Conservation (phyloP, 2,113 vertebrate genomes). For the Chloropsis hardwickii region DNA sequence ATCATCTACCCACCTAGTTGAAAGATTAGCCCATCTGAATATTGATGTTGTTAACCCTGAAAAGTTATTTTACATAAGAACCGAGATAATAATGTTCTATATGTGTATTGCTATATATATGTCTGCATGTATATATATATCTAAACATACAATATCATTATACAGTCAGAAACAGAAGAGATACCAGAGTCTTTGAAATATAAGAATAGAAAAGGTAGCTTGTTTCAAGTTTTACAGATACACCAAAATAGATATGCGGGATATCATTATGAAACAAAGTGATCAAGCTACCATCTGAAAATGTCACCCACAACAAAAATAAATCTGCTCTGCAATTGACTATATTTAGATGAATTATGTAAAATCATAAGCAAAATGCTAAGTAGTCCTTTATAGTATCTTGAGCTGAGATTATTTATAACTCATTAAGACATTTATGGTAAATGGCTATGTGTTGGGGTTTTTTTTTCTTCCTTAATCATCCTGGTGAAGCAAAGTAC, state of each 20-base stretch:
- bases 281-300: slow-evolving; percentile 53
- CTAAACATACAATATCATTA: background rate
- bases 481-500: background rate
- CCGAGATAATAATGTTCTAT: background rate
- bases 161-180: background rate
- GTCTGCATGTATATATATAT: background rate
- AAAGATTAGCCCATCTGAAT: background rate
- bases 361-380: slow-evolving; percentile 62
- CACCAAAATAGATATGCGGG: background rate
- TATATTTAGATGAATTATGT: slow-evolving; percentile 65
- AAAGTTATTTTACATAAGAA: background rate
- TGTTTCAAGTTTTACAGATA: background rate
- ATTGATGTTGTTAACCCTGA: background rate
- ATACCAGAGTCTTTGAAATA: background rate
- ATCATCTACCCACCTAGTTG: background rate
- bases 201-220: slow-evolving; percentile 8
- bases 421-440: slow-evolving; percentile 46
- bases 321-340: slow-evolving; percentile 45
- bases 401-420: slow-evolving; percentile 60
- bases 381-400: slow-evolving; percentile 41
- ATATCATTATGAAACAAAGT: slow-evolving; percentile 53
- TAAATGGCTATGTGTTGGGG: background rate
- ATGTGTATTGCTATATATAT: background rate
- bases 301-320: slow-evolving; percentile 64
- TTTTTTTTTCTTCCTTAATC: background rate